Conservation (phyloP, 2,888 invertebrate genomes). For the Cabera pusaria region DNA sequence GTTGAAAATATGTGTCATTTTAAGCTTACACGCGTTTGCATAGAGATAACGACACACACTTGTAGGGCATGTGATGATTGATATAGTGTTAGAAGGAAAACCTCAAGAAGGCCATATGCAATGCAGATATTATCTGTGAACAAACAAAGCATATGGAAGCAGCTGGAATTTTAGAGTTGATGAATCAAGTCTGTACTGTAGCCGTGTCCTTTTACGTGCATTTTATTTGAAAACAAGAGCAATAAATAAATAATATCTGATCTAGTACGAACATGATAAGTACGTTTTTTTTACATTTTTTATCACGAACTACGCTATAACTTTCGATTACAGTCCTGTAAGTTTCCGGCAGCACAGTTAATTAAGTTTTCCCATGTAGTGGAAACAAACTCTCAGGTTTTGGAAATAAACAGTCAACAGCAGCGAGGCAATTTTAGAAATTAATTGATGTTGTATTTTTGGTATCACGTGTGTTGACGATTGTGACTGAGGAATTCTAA, state of each 20-base stretch:
- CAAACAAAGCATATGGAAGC: neutral
- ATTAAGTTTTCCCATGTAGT: slow-evolving; percentile 40
- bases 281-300: too few relatives aligned
- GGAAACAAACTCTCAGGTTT: slow-evolving; percentile 42
- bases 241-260: too few relatives aligned
- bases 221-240: too few relatives aligned
- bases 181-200: too few relatives aligned
- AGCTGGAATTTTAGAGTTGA: too few relatives aligned
- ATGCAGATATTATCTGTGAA: slow-evolving; percentile 1
- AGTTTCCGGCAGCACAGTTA: slow-evolving; percentile 35
- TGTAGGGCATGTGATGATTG: slow-evolving; percentile 2
- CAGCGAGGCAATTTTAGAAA: slow-evolving; percentile 41
- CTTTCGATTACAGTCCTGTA: too few relatives aligned
- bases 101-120: slow-evolving; percentile 7
- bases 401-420: too few relatives aligned
- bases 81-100: slow-evolving; percentile 4
- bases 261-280: too few relatives aligned
- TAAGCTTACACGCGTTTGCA: slow-evolving; percentile 1
- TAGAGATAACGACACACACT: slow-evolving; percentile 8
- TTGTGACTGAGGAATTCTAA: neutral
- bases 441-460: slow-evolving; percentile 34
- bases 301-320: too few relatives aligned
- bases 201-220: too few relatives aligned
- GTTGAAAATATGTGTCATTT: neutral
- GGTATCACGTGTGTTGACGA: slow-evolving; percentile 34